Evolutionary conservation across 1,140 invertebrate species (phyloP).

Genomic region (Listronotus bonariensis): DNA sequence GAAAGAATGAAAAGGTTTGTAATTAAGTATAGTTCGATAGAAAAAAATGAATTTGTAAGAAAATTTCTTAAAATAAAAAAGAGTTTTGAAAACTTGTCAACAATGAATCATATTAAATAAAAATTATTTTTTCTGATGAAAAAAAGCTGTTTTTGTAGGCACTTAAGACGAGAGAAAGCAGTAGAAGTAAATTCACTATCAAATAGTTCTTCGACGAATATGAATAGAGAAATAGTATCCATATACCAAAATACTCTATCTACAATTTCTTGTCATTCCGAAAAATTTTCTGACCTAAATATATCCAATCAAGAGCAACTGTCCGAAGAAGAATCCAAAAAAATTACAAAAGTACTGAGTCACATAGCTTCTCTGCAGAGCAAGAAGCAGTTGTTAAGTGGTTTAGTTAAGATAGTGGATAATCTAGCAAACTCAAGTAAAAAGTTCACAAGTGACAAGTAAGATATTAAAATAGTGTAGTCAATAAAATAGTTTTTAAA

Average conservation of each 20-base stretch:
- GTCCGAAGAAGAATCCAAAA: conserved; percentile 11
- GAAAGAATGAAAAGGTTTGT: conserved; percentile 40
- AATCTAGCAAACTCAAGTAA: neutral
- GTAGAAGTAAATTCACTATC: conserved; percentile 6
- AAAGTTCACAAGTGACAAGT: too few species aligned
- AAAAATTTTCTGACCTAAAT: neutral
- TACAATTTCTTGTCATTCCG: conserved; percentile 1
- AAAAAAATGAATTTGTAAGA: neutral
- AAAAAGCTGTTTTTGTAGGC: conserved; percentile 11
- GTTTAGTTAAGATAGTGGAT: conserved; percentile 18
- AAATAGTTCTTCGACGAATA: conserved; percentile 1
- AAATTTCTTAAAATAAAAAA: neutral
- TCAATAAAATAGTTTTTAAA: too few species aligned
- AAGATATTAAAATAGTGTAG: too few species aligned
- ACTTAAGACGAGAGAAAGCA: conserved; percentile 12
- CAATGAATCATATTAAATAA: neutral
- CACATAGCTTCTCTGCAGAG: conserved; percentile 4
- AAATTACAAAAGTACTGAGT: conserved; percentile 1
- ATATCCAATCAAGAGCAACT: conserved; percentile 2
- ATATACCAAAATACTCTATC: conserved; percentile 10
- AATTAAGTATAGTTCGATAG: neutral
- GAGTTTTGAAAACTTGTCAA: too few species aligned
- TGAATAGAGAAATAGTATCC: conserved; percentile 5
- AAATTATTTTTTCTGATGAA: neutral
- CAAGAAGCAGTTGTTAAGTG: conserved; percentile 18